phyloP scores from a whole-genome alignment of 2,797 vertebrate genomes.

The Sebastes steindachneri region DNA sequence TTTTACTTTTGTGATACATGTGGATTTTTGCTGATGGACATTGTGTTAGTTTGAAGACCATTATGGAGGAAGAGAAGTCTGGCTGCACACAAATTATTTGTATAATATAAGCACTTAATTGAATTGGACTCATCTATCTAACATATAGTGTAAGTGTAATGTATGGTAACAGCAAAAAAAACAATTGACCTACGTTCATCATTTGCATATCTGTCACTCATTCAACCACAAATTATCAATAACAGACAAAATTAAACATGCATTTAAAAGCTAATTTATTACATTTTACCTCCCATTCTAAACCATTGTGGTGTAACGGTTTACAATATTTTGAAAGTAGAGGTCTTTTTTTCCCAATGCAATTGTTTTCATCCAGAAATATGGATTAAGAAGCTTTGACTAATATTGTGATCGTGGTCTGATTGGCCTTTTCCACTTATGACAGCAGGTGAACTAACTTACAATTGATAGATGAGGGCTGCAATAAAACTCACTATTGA shows the following conservation, averaged over 20 bases:
- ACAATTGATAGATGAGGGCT: neutral
- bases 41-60: neutral
- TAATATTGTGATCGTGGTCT: neutral
- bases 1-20: neutral
- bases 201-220: neutral
- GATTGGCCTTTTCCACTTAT: neutral
- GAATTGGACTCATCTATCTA: neutral
- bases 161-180: neutral
- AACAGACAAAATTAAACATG: neutral
- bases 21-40: neutral
- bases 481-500: neutral
- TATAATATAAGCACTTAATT: neutral
- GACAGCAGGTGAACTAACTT: neutral
- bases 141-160: neutral
- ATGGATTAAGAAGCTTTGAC: neutral
- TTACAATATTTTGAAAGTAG: neutral
- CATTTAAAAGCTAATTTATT: neutral
- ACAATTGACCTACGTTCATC: neutral
- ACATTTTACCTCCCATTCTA: neutral
- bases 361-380: neutral
- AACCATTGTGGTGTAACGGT: neutral
- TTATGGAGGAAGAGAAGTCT: neutral
- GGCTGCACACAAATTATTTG: neutral
- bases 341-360: neutral
- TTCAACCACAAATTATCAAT: neutral